phyloP scores from a whole-genome alignment of 2,888 invertebrate genomes.

The Macaria liturata region DNA sequence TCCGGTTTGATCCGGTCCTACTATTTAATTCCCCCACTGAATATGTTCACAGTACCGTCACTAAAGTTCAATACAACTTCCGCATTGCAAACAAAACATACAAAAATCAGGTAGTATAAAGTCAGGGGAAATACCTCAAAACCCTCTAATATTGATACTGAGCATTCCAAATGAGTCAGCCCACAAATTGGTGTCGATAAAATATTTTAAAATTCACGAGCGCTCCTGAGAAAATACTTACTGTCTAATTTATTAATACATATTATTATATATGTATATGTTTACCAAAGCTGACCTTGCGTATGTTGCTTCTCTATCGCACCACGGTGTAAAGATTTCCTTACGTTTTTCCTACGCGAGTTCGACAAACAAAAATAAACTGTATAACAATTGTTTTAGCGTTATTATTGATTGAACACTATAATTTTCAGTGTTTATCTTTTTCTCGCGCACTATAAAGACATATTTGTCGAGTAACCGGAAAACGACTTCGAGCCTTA shows the following conservation, averaged over 20 bases:
- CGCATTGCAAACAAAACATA: too few relatives aligned
- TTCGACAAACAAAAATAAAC: conserved; percentile 41
- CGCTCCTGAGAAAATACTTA: conserved; percentile 30
- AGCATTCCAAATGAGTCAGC: conserved; percentile 4
- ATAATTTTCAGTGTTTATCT: conserved; percentile 69
- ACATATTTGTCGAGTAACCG: conserved; percentile 34
- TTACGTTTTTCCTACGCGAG: conserved; percentile 66
- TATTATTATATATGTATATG: conserved; percentile 42
- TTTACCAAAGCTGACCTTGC: conserved; percentile 72
- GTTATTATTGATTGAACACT: conserved; percentile 41
- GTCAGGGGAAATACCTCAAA: conserved; percentile 2
- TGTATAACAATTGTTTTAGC: conserved; percentile 43
- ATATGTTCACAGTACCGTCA: too few relatives aligned
- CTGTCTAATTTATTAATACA: conserved; percentile 33
- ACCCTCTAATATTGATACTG: not conserved
- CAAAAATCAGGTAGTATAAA: too few relatives aligned
- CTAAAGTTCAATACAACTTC: too few relatives aligned
- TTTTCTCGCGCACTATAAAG: conserved; percentile 38
- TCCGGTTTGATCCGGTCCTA: too few relatives aligned
- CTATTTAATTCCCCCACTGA: too few relatives aligned
- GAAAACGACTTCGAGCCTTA: conserved; percentile 29
- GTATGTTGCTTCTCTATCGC: conserved; percentile 54
- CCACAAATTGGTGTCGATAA: conserved; percentile 4
- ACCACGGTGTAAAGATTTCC: conserved; percentile 57
- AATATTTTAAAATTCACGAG: conserved; percentile 19